A percentile compares a stretch with the other conserved stretches of the same genome.
These are phyloP conservation scores for Acromyrmex echinatior DNA, from an alignment of 1,140 invertebrate genomes.

Conservation along the genomic window DNA sequence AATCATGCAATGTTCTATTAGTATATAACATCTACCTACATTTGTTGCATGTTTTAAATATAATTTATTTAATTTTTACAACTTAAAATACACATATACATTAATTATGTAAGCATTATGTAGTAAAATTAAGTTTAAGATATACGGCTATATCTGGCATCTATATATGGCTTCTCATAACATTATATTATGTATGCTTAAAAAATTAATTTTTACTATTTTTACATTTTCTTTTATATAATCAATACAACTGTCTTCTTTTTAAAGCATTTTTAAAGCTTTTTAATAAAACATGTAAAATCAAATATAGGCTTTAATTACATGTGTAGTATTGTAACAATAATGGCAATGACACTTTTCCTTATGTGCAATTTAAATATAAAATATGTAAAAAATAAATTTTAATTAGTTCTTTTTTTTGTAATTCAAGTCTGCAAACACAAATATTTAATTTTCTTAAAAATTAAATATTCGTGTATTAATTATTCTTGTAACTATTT, in stretches of 20 bases:
- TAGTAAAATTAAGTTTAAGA: slow-evolving; percentile 2
- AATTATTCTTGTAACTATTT: neutral
- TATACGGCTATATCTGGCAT: slow-evolving; percentile 15
- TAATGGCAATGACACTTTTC: neutral
- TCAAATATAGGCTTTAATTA: neutral
- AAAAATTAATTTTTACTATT: slow-evolving; percentile 6
- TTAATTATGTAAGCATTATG: neutral
- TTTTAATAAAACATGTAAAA: neutral
- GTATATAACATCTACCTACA: neutral
- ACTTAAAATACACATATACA: slow-evolving; percentile 1
- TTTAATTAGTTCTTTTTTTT: neutral
- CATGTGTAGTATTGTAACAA: slow-evolving; percentile 18
- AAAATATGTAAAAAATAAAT: slow-evolving; percentile 1
- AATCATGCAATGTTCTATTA: neutral
- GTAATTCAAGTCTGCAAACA: neutral
- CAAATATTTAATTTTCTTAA: neutral
- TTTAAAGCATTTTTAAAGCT: neutral
- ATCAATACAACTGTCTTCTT: slow-evolving; percentile 20
- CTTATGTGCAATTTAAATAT: neutral
- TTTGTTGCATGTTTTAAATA: slow-evolving; percentile 8
- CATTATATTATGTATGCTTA: slow-evolving; percentile 11
- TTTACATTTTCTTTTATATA: slow-evolving; percentile 45
- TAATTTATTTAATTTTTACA: slow-evolving; percentile 40
- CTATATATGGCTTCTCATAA: slow-evolving; percentile 28
- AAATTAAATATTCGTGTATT: neutral